Conservation (phyloP, 2,113 vertebrate genomes). For the Gallinago paraguaiae region DNA sequence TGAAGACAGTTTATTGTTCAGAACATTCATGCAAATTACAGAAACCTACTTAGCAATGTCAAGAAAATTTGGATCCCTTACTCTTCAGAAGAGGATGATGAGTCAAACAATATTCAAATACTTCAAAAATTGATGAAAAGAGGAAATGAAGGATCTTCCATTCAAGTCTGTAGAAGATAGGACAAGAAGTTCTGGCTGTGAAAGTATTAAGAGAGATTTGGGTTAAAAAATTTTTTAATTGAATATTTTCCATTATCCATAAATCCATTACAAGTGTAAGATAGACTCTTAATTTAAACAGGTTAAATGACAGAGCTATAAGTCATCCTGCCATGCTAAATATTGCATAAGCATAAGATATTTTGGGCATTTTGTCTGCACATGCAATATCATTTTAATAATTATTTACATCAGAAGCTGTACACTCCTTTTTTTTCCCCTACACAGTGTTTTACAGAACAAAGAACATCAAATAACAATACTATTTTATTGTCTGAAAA, state of each 20-base stretch:
- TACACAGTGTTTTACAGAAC: neutral
- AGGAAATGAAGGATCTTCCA: neutral
- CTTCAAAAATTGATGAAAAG: neutral
- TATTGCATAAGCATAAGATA: neutral
- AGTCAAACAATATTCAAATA: neutral
- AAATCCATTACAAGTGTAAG: neutral
- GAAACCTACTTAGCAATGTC: neutral
- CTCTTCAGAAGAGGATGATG: neutral
- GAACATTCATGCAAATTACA: neutral
- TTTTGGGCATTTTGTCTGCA: neutral
- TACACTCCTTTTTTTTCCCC: neutral
- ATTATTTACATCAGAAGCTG: neutral
- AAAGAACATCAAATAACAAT: neutral
- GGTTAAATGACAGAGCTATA: neutral
- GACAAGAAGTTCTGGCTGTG: neutral
- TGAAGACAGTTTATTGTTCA: neutral
- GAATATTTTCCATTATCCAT: neutral
- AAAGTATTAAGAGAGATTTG: neutral
- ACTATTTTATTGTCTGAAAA: neutral
- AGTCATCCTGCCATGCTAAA: neutral
- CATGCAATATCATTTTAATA: neutral
- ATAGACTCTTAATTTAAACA: neutral
- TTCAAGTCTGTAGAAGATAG: neutral
- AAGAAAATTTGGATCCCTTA: neutral
- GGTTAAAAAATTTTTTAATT: neutral